Percentiles rank a stretch among this genome's conserved stretches.
Evolutionary conservation across 2,888 invertebrate genomes (phyloP).

Genomic region (Camponotus fellah): DNA sequence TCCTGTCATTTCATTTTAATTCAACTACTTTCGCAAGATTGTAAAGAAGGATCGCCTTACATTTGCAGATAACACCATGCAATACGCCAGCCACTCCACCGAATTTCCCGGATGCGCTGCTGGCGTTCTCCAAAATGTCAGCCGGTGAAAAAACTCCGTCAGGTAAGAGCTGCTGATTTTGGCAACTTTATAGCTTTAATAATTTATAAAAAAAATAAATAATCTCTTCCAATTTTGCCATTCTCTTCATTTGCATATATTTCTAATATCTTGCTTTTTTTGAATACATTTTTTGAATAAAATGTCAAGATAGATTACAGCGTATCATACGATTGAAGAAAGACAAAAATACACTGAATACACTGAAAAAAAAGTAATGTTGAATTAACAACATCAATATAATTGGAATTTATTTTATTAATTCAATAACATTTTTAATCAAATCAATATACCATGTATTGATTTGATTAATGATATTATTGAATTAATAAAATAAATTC

Average conservation of each 20-base stretch:
- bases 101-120: slow-evolving; percentile 96
- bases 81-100: slow-evolving; percentile 98
- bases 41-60: slow-evolving; percentile 19
- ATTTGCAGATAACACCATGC: slow-evolving; percentile 94
- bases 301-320: neutral
- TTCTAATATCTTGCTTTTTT: neutral
- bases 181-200: neutral
- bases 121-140: slow-evolving; percentile 95
- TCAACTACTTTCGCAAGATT: too few species aligned
- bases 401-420: too few species aligned
- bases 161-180: slow-evolving; percentile 76
- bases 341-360: too few species aligned
- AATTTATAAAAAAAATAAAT: neutral
- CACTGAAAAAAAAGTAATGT: too few species aligned
- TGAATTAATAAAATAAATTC: too few species aligned
- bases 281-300: neutral
- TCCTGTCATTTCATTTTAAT: too few species aligned
- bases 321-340: neutral
- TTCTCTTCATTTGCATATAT: slow-evolving; percentile 2
- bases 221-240: neutral
- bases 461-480: too few species aligned
- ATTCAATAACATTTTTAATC: too few species aligned
- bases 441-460: too few species aligned
- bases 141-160: slow-evolving; percentile 89
- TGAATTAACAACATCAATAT: too few species aligned